A percentile compares a stretch with the other conserved stretches of the same genome.
Evolutionary conservation across 1,140 invertebrate genomes (phyloP).

Genomic region (Philotrypesis tridentata): DNA sequence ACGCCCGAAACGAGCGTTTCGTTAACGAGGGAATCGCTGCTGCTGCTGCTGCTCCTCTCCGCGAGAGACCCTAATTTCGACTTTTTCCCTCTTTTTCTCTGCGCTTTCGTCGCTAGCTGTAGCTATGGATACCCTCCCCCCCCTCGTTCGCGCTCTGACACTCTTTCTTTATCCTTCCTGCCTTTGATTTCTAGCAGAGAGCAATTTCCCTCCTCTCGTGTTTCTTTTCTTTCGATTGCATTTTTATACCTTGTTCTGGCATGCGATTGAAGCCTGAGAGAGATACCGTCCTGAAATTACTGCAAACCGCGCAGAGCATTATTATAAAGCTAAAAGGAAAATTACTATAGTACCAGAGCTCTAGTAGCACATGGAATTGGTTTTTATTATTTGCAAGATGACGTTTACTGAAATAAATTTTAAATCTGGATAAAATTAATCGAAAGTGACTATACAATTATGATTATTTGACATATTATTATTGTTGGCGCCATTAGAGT

Average conservation of each 20-base stretch:
- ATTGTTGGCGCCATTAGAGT: too few species aligned
- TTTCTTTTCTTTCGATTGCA: neutral
- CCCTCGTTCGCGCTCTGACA: neutral
- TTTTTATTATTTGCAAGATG: too few species aligned
- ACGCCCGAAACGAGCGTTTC: constrained; percentile 35
- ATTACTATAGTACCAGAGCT: too few species aligned
- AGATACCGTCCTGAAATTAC: too few species aligned
- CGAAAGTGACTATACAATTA: too few species aligned
- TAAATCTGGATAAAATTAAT: too few species aligned
- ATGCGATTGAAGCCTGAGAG: too few species aligned
- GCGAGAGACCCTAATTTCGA: constrained; percentile 53
- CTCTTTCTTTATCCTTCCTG: constrained; percentile 36
- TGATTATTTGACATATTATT: too few species aligned
- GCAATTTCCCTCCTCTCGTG: neutral
- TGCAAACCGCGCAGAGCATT: too few species aligned
- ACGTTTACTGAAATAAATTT: too few species aligned
- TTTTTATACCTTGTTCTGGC: neutral
- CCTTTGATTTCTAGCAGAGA: constrained; percentile 31
- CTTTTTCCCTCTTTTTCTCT: constrained; percentile 48
- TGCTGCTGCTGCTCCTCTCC: constrained; percentile 31
- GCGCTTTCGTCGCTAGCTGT: constrained; percentile 7
- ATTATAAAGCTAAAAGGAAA: too few species aligned
- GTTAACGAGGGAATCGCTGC: constrained; percentile 45
- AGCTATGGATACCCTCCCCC: neutral
- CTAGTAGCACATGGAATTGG: neutral